Evolutionary conservation across 2,797 vertebrate genomes (phyloP).

Genomic region (Hafferia zeledoni): DNA sequence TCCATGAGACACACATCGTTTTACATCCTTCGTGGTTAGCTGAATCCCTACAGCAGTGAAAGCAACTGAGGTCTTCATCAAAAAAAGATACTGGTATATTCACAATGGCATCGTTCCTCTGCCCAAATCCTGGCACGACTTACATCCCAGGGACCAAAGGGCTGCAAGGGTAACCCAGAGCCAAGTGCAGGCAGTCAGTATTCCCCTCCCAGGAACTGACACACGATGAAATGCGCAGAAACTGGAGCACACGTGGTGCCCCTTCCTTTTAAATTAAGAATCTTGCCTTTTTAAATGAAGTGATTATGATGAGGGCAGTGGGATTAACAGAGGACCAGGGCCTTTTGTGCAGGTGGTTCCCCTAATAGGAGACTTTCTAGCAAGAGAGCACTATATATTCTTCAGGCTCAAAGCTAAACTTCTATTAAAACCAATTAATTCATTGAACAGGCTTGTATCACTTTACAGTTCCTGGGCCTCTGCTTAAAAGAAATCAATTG

Average conservation of each 20-base stretch:
- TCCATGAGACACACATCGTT: neutral
- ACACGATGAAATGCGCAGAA: neutral
- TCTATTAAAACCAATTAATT: constrained; percentile 79
- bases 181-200: neutral
- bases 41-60: neutral
- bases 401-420: constrained; percentile 63
- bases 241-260: neutral
- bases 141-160: neutral
- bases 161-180: neutral
- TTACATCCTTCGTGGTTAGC: neutral
- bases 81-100: neutral
- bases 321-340: constrained; percentile 17
- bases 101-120: neutral
- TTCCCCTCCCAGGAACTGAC: neutral
- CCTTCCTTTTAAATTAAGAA: constrained; percentile 19
- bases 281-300: constrained; percentile 36
- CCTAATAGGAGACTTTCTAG: constrained; percentile 51
- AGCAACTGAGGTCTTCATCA: neutral
- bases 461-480: constrained; percentile 70
- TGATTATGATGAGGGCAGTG: constrained; percentile 32
- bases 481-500: constrained; percentile 90
- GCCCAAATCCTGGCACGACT: neutral
- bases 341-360: constrained; percentile 51
- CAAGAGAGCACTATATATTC: constrained; percentile 47
- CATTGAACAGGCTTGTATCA: constrained; percentile 64